Conservation (phyloP, 2,888 invertebrate species). For the Melanophora roralis region DNA sequence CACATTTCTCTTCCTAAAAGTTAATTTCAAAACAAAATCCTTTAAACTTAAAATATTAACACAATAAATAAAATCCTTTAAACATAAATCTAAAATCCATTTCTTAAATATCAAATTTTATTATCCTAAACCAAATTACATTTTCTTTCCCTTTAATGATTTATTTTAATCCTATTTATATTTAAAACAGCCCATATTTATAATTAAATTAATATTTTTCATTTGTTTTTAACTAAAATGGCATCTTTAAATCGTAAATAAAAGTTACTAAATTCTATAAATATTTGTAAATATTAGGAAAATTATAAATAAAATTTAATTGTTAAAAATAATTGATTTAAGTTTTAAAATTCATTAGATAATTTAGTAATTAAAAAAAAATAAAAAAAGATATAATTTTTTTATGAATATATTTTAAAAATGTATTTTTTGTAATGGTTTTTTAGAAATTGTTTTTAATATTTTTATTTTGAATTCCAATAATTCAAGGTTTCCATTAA, state of each 20-base stretch:
- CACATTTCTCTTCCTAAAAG: constrained; percentile 52
- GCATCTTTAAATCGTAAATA: constrained; percentile 38
- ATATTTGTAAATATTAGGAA: constrained; percentile 53
- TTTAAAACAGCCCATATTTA: constrained; percentile 45
- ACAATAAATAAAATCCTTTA: constrained; percentile 63
- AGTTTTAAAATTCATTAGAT: not conserved
- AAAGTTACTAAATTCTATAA: not conserved
- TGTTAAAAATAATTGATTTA: not conserved
- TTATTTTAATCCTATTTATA: not conserved
- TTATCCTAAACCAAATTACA: not conserved
- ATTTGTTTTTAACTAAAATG: constrained; percentile 62
- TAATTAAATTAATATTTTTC: constrained; percentile 67
- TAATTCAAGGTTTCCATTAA: constrained; percentile 38
- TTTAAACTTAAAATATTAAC: constrained; percentile 12
- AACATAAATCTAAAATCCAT: constrained; percentile 35
- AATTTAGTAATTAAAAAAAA: no score
- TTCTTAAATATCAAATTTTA: not conserved
- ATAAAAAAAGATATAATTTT: no score
- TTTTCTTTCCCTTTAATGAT: not conserved
- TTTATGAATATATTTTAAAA: no score
- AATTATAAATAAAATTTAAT: not conserved
- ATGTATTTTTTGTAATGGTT: not conserved
- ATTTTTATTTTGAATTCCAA: not conserved
- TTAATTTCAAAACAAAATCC: constrained; percentile 7
- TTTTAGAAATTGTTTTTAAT: not conserved